A percentile compares a stretch with the other conserved stretches of the same genome.
phyloP scores from a whole-genome alignment of 2,888 invertebrate species.

The Diarsia brunnea region DNA sequence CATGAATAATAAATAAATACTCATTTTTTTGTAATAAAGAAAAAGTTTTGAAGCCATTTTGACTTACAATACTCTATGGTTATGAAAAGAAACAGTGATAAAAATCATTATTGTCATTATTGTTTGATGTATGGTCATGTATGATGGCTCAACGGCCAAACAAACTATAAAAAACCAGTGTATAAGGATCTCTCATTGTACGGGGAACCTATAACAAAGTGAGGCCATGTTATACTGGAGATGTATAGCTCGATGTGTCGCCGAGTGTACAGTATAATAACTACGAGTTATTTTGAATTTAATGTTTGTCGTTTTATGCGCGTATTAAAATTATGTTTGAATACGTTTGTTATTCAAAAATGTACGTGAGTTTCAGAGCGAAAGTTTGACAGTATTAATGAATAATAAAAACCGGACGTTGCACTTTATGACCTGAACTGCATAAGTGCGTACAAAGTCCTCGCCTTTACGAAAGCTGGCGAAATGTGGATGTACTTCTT shows the following conservation, averaged over 20 bases:
- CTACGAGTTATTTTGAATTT: conserved; percentile 7
- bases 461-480: background rate
- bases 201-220: too few species aligned
- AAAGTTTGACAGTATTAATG: conserved; percentile 19
- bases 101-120: conserved; percentile 2
- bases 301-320: conserved; percentile 10
- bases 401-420: background rate
- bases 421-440: conserved; percentile 16
- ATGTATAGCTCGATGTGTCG: too few species aligned
- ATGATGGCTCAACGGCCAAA: too few species aligned
- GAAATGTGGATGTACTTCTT: too few species aligned
- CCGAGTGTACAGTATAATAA: background rate
- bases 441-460: background rate
- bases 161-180: too few species aligned
- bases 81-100: conserved; percentile 2
- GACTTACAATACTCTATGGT: background rate
- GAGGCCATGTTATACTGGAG: too few species aligned
- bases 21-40: conserved; percentile 1
- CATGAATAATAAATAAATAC: conserved; percentile 69
- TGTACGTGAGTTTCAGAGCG: background rate
- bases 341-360: conserved; percentile 8
- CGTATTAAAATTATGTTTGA: conserved; percentile 17
- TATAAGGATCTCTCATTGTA: too few species aligned
- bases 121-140: background rate
- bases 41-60: background rate